Conservation (phyloP, 2,888 invertebrate genomes). For the Diaperis boleti region DNA sequence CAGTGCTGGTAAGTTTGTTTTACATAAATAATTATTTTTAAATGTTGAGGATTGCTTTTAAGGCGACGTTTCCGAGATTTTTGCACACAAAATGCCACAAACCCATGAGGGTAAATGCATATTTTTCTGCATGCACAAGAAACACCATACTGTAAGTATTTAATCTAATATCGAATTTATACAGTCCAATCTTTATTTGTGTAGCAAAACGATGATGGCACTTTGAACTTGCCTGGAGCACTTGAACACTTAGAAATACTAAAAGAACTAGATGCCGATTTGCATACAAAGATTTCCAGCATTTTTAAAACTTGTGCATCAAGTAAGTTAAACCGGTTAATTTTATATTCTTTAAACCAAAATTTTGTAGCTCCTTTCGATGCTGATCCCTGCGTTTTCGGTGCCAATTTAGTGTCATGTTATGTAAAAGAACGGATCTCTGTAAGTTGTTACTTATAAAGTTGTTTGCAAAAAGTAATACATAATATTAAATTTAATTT, state of each 20-base stretch:
- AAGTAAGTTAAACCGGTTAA: not conserved
- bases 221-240: slow-evolving; percentile 34
- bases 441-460: not conserved
- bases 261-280: slow-evolving; percentile 38
- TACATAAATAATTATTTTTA: not conserved
- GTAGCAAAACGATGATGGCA: slow-evolving; percentile 45
- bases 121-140: slow-evolving; percentile 67
- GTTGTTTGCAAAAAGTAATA: too few relatives aligned
- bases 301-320: slow-evolving; percentile 38
- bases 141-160: slow-evolving; percentile 65
- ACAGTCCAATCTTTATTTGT: not conserved
- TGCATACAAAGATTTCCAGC: slow-evolving; percentile 40
- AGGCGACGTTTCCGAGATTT: slow-evolving; percentile 50
- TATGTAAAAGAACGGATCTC: not conserved
- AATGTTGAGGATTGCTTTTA: slow-evolving; percentile 5
- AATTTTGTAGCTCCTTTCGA: not conserved
- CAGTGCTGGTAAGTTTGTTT: not conserved
- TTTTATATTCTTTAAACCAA: not conserved
- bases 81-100: slow-evolving; percentile 65
- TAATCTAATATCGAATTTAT: not conserved
- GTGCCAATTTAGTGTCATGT: not conserved
- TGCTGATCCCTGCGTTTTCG: not conserved
- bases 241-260: slow-evolving; percentile 30
- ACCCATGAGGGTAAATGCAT: slow-evolving; percentile 66
- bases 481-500: not conserved